phyloP scores from a whole-genome alignment of 2,797 vertebrate genomes.

The Oryzias dopingdopingensis region DNA sequence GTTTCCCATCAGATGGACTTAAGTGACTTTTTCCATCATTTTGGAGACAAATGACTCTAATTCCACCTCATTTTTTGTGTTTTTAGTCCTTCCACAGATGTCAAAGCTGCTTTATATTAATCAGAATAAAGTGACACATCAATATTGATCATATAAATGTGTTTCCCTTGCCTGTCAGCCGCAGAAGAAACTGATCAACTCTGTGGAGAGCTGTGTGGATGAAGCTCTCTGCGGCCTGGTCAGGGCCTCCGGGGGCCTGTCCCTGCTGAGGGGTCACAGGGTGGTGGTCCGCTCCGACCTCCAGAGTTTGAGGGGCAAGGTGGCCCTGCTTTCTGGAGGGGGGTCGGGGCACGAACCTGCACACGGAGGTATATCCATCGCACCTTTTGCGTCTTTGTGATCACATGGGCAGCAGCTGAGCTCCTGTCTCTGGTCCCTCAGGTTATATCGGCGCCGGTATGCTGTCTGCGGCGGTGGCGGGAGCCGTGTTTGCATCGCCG shows the following conservation, averaged over 20 bases:
- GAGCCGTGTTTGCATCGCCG: constrained; percentile 89
- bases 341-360: constrained; percentile 95
- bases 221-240: constrained; percentile 84
- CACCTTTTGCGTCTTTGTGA: neutral
- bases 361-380: constrained; percentile 80
- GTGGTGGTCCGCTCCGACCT: constrained; percentile 84
- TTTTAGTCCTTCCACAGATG: too few species aligned
- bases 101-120: too few species aligned
- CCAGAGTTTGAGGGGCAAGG: constrained; percentile 76
- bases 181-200: constrained; percentile 86
- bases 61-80: too few species aligned
- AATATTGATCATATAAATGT: neutral
- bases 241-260: constrained; percentile 71
- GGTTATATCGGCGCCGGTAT: constrained; percentile 90
- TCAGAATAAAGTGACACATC: too few species aligned
- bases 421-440: constrained; percentile 40
- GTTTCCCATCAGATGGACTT: too few species aligned
- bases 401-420: too few species aligned
- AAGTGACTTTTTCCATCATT: too few species aligned
- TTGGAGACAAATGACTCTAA: too few species aligned
- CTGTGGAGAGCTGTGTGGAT: constrained; percentile 81
- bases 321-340: constrained; percentile 89
- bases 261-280: constrained; percentile 83
- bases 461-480: constrained; percentile 89
- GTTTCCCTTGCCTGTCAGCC: constrained; percentile 20